These are phyloP conservation scores for Lutjanus erythropterus DNA, from an alignment of 2,113 vertebrate species.

Conservation along the genomic window DNA sequence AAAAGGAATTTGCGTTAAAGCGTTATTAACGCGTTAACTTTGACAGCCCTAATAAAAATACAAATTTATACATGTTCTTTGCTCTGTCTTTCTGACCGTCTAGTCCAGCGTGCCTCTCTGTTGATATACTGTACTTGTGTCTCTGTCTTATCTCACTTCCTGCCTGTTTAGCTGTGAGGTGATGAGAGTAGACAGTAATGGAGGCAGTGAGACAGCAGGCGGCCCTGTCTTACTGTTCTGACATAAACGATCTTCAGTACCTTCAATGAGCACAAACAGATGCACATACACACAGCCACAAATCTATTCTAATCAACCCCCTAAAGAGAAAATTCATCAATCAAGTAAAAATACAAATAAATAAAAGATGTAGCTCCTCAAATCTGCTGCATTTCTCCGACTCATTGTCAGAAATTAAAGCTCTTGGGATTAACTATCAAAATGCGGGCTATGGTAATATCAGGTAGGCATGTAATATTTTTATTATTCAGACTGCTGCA, in stretches of 20 bases:
- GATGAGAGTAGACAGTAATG: slow-evolving; percentile 29
- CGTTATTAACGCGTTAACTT: no score
- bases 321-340: neutral
- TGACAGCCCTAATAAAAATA: no score
- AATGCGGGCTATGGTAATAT: neutral
- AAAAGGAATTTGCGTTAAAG: no score
- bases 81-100: neutral
- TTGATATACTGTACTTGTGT: neutral
- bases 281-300: slow-evolving; percentile 7
- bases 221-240: slow-evolving; percentile 4
- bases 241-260: slow-evolving; percentile 11
- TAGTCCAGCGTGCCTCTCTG: neutral
- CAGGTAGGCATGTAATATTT: neutral
- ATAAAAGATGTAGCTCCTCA: neutral
- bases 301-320: neutral
- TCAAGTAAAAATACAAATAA: neutral
- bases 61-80: neutral
- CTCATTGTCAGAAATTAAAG: no score
- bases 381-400: neutral
- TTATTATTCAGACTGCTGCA: neutral
- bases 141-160: neutral
- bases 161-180: neutral
- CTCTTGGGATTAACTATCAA: neutral
- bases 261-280: neutral
- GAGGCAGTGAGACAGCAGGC: slow-evolving; percentile 1